phyloP scores from a whole-genome alignment of 2,113 vertebrate species.

The Gallinago undulata region DNA sequence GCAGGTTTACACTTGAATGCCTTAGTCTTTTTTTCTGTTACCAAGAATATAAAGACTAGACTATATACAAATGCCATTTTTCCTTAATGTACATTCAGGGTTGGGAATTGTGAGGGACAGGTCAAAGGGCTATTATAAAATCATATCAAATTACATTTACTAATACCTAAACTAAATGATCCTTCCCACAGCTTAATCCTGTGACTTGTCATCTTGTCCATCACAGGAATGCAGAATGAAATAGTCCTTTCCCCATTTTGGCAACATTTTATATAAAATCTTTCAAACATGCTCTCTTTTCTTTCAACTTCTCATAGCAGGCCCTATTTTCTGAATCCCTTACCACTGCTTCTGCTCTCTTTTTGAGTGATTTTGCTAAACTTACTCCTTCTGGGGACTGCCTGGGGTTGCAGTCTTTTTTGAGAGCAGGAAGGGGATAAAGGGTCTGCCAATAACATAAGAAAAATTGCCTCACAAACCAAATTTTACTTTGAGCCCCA shows the following conservation, averaged over 20 bases:
- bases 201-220: background rate
- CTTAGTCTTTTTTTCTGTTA: background rate
- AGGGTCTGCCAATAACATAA: background rate
- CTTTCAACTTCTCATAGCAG: background rate
- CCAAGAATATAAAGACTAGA: background rate
- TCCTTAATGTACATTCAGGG: background rate
- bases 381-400: background rate
- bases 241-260: background rate
- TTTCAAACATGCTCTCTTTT: background rate
- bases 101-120: background rate
- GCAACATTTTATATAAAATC: background rate
- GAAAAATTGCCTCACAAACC: background rate
- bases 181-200: background rate
- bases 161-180: background rate
- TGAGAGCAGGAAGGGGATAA: background rate
- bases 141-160: background rate
- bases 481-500: background rate
- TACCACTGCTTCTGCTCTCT: background rate
- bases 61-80: background rate
- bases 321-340: background rate
- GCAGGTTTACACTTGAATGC: background rate
- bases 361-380: background rate
- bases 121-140: background rate
- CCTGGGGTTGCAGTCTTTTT: background rate
- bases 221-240: background rate